These are phyloP conservation scores for Cremastinae sp. DNA, from an alignment of 2,888 invertebrate genomes.

Conservation along the genomic window DNA sequence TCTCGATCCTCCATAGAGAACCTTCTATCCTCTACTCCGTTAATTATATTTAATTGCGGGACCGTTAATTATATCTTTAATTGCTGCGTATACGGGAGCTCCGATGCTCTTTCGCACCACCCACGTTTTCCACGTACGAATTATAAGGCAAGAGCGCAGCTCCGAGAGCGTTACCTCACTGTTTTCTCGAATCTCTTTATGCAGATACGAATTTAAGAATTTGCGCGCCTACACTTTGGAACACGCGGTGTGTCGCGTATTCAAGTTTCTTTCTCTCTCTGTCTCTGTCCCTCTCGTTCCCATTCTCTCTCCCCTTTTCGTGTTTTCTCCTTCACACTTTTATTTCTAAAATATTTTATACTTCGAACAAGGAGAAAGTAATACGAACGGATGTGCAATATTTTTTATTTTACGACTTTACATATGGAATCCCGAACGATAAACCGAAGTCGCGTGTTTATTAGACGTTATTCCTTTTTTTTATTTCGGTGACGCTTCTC, in stretches of 20 bases:
- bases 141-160: slow-evolving; percentile 2
- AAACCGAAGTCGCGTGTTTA: slow-evolving; percentile 20
- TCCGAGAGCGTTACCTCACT: no score
- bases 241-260: slow-evolving; percentile 39
- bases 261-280: slow-evolving; percentile 14
- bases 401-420: slow-evolving; percentile 30
- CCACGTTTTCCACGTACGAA: slow-evolving; percentile 46
- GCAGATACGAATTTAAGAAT: slow-evolving; percentile 27
- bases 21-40: slow-evolving; percentile 59
- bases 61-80: slow-evolving; percentile 71
- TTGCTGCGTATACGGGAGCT: slow-evolving; percentile 64
- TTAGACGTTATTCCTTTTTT: no score
- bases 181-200: neutral
- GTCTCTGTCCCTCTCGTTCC: neutral
- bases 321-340: neutral
- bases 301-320: neutral
- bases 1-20: slow-evolving; percentile 13
- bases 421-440: slow-evolving; percentile 33
- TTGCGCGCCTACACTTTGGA: slow-evolving; percentile 44
- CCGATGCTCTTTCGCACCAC: slow-evolving; percentile 48
- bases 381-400: neutral
- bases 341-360: slow-evolving; percentile 6
- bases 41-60: slow-evolving; percentile 74
- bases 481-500: no score
- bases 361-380: slow-evolving; percentile 31